Conservation (phyloP, 2,888 invertebrate genomes). For the Apeira syringaria region DNA sequence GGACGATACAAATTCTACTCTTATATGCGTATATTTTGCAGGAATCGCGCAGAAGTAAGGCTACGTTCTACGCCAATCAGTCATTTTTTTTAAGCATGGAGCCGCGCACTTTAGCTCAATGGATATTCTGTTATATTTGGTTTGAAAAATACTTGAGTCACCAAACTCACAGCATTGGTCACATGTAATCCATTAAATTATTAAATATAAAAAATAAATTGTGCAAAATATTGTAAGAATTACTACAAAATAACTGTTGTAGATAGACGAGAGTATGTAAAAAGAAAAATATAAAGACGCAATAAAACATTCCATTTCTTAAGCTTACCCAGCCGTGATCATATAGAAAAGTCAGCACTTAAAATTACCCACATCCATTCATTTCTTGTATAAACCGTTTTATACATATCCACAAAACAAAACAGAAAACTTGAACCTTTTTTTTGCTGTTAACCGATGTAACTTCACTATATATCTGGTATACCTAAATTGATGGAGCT, state of each 20-base stretch:
- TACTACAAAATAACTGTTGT: conserved; percentile 19
- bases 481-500: no score
- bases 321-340: conserved; percentile 28
- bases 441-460: no score
- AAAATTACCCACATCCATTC: conserved; percentile 44
- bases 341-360: conserved; percentile 40
- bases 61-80: conserved; percentile 6
- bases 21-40: not conserved
- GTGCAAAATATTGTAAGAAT: no score
- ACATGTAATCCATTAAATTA: no score
- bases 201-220: no score
- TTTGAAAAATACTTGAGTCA: no score
- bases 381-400: conserved; percentile 11
- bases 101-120: no score
- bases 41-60: not conserved
- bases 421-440: no score
- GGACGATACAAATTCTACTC: not conserved
- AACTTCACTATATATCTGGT: no score
- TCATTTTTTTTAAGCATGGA: conserved; percentile 13
- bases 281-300: conserved; percentile 28
- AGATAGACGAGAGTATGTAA: conserved; percentile 34
- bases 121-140: no score
- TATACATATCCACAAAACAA: no score
- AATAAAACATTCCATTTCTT: conserved; percentile 30
- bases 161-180: no score